Conservation (phyloP, 2,797 vertebrate genomes). For the Chelon labrosus region DNA sequence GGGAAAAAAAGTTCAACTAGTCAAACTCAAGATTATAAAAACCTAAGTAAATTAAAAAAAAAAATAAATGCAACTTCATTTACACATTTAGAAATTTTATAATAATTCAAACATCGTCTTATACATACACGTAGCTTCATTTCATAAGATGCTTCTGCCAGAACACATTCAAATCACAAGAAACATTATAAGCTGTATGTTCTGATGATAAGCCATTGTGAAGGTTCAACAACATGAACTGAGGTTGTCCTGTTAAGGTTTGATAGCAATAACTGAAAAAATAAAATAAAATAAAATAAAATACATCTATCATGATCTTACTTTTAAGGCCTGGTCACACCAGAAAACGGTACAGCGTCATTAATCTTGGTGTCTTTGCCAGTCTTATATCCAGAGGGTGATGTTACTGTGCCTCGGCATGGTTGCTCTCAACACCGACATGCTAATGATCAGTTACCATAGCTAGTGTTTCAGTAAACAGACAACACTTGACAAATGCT, state of each 20-base stretch:
- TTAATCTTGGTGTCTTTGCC: not conserved
- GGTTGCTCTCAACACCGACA: too few relatives aligned
- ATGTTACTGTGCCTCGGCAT: too few relatives aligned
- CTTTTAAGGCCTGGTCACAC: constrained; percentile 10
- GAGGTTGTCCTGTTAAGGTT: constrained; percentile 1
- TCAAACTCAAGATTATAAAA: constrained; percentile 34
- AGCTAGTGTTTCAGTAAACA: too few relatives aligned
- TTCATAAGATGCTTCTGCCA: constrained; percentile 15
- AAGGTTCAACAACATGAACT: not conserved
- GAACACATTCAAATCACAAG: constrained; percentile 20
- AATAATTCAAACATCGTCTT: constrained; percentile 30
- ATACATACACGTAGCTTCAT: constrained; percentile 2
- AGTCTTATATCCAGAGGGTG: too few relatives aligned
- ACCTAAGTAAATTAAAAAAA: constrained; percentile 45
- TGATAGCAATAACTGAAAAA: constrained; percentile 2
- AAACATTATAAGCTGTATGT: not conserved
- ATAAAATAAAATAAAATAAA: constrained; percentile 10
- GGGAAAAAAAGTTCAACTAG: constrained; percentile 43
- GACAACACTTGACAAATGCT: too few relatives aligned
- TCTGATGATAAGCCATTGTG: too few relatives aligned
- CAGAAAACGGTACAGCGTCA: not conserved
- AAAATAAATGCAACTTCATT: constrained; percentile 38
- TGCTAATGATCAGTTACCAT: too few relatives aligned
- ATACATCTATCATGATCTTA: not conserved
- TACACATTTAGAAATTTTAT: constrained; percentile 53